Conservation (phyloP, 2,888 invertebrate species). For the Pegoplata infirma region DNA sequence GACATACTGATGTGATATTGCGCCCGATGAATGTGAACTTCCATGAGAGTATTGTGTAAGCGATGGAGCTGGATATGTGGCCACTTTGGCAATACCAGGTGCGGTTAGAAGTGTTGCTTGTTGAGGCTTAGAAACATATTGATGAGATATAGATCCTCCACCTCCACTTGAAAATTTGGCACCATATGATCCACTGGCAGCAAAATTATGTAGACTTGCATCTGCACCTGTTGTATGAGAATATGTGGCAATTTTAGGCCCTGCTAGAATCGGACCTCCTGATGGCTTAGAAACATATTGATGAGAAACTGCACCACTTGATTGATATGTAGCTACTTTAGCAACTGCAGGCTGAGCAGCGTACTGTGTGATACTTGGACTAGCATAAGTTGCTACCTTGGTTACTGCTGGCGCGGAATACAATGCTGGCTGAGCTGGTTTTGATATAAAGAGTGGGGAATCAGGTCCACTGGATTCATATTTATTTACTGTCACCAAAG, state of each 20-base stretch:
- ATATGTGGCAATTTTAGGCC: neutral
- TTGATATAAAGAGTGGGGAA: conserved; percentile 68
- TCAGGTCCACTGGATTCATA: conserved; percentile 59
- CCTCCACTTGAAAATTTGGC: neutral
- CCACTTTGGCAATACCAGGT: conserved; percentile 55
- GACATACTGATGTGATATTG: conserved; percentile 69
- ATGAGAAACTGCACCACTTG: conserved; percentile 66
- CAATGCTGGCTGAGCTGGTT: conserved; percentile 63
- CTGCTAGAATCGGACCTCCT: conserved; percentile 31
- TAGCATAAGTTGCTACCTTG: conserved; percentile 53
- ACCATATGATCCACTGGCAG: neutral
- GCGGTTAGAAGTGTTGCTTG: conserved; percentile 34
- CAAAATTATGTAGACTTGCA: conserved; percentile 50
- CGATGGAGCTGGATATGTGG: conserved; percentile 64
- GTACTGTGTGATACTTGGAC: conserved; percentile 45
- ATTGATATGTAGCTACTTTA: conserved; percentile 65
- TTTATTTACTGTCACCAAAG: conserved; percentile 14
- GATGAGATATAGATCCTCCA: conserved; percentile 61
- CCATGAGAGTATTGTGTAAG: conserved; percentile 38
- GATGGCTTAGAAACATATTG: conserved; percentile 70
- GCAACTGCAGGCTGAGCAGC: conserved; percentile 55
- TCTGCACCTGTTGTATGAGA: conserved; percentile 58
- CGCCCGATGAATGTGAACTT: conserved; percentile 34
- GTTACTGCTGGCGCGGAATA: conserved; percentile 67
- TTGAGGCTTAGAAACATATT: conserved; percentile 66